phyloP scores from a whole-genome alignment of 2,888 invertebrate species.

The Synergus japonicus region DNA sequence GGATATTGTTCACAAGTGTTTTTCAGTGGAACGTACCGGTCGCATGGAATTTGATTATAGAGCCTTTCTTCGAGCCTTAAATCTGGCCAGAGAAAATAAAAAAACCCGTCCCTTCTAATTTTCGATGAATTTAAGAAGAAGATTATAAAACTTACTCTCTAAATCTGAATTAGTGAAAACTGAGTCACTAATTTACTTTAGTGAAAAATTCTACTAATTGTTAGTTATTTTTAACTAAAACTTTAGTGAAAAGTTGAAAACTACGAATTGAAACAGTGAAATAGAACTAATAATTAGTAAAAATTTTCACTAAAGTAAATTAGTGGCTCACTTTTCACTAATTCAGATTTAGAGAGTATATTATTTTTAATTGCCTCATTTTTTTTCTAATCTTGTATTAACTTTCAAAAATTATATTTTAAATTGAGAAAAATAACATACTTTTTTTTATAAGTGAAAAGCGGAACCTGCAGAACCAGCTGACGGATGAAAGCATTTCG shows the following conservation, averaged over 20 bases:
- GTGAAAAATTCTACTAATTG: too few species aligned
- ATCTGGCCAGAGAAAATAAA: constrained; percentile 78
- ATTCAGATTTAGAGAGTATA: too few species aligned
- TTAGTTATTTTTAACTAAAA: too few species aligned
- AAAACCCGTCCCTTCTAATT: not conserved
- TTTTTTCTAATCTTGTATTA: not conserved
- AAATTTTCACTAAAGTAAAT: too few species aligned
- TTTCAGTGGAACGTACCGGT: constrained; percentile 83
- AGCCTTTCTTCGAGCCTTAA: constrained; percentile 83
- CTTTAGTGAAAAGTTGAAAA: too few species aligned
- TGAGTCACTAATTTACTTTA: too few species aligned
- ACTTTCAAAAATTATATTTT: constrained; percentile 55
- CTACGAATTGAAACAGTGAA: too few species aligned
- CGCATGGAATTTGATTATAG: constrained; percentile 85
- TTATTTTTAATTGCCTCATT: not conserved
- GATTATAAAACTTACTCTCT: not conserved
- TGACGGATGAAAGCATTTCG: not conserved
- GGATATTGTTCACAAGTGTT: constrained; percentile 86
- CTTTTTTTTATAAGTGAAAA: not conserved
- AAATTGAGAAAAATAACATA: constrained; percentile 56
- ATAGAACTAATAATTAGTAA: too few species aligned
- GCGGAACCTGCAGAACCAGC: not conserved
- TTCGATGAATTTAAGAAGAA: not conserved
- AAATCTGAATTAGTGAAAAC: too few species aligned
- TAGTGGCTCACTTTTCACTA: too few species aligned